These are phyloP conservation scores for Magallana gigas DNA, from an alignment of 1,140 invertebrate genomes.

Conservation along the genomic window DNA sequence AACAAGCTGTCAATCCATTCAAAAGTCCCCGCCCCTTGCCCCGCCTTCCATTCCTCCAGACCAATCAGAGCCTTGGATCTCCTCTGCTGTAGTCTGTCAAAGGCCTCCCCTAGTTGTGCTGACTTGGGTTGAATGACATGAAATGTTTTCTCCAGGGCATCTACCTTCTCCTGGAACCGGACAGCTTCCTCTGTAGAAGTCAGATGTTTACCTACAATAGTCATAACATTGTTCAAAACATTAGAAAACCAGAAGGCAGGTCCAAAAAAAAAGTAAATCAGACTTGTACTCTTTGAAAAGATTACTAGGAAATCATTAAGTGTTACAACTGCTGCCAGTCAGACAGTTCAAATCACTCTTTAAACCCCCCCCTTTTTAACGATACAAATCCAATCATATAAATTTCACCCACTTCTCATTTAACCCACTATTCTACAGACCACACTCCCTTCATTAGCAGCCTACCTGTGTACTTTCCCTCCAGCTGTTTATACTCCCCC, in stretches of 20 bases:
- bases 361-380: too few relatives aligned
- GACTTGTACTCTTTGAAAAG: too few relatives aligned
- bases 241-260: too few relatives aligned
- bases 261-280: too few relatives aligned
- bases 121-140: neutral
- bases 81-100: neutral
- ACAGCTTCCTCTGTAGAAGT: neutral
- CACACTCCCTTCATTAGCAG: neutral
- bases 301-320: too few relatives aligned
- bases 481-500: neutral
- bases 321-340: too few relatives aligned
- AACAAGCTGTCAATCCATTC: constrained; percentile 98
- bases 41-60: constrained; percentile 68
- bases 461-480: neutral
- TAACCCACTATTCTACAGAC: neutral
- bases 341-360: too few relatives aligned
- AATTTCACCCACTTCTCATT: neutral
- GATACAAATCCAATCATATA: too few relatives aligned
- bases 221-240: too few relatives aligned
- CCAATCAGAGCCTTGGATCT: constrained; percentile 10
- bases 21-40: constrained; percentile 89
- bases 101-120: neutral
- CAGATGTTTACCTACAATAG: neutral
- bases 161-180: neutral
- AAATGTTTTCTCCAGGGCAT: neutral